Conservation (phyloP, 1,140 invertebrate genomes). For the Probaryconus sp. region DNA sequence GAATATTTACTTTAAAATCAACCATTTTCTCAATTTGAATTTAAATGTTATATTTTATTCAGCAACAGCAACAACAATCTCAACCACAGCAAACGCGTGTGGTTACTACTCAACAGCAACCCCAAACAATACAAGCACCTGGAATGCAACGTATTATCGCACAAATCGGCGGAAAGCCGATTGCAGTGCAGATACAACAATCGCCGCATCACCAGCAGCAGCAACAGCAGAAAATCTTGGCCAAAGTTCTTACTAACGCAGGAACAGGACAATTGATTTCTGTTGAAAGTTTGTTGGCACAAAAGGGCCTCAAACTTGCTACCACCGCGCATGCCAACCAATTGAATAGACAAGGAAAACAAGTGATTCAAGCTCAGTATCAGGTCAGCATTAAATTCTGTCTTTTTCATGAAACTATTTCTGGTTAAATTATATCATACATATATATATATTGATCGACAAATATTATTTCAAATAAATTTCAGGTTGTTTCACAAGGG, state of each 20-base stretch:
- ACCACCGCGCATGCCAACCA: slow-evolving; percentile 69
- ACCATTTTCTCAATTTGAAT: not conserved
- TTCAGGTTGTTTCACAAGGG: slow-evolving; percentile 74
- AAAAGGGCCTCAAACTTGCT: slow-evolving; percentile 78
- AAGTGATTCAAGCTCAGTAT: slow-evolving; percentile 75
- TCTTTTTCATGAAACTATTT: too few relatives aligned
- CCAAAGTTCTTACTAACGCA: slow-evolving; percentile 81
- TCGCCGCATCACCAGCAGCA: slow-evolving; percentile 72
- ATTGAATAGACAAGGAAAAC: slow-evolving; percentile 73
- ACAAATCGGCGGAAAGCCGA: slow-evolving; percentile 77
- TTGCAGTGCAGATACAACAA: slow-evolving; percentile 76
- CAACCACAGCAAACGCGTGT: slow-evolving; percentile 60
- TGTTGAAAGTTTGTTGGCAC: slow-evolving; percentile 82
- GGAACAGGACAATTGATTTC: slow-evolving; percentile 82
- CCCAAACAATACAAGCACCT: slow-evolving; percentile 65
- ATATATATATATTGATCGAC: too few relatives aligned
- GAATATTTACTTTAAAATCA: not conserved
- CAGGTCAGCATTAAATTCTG: slow-evolving; percentile 68
- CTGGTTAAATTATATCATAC: too few relatives aligned
- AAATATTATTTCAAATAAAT: not conserved
- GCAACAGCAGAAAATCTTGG: slow-evolving; percentile 77
- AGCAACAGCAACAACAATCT: slow-evolving; percentile 65
- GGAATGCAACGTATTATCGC: slow-evolving; percentile 77
- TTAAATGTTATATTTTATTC: slow-evolving; percentile 21
- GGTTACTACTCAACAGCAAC: slow-evolving; percentile 59